Evolutionary conservation across 2,113 vertebrate genomes (phyloP), one percentile per base, ranked within the genome.

Genomic region (Notothenia rossii): DNA sequence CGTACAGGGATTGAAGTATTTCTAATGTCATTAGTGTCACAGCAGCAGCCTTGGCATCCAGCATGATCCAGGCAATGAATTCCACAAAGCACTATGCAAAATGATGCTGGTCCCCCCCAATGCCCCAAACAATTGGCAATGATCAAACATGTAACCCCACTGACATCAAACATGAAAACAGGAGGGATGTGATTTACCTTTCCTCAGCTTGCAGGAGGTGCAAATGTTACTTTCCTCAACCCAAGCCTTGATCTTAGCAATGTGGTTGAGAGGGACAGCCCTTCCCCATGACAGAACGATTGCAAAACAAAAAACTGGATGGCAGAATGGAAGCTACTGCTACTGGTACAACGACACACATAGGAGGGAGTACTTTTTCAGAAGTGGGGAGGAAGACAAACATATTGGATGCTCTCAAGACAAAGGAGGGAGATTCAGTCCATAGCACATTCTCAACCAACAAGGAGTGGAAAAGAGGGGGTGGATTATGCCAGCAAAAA

Each of bases 401-500:
- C 83, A 60, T 83, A 85, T 87, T 61, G 79, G 92, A 93, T 94
- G 93, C 91, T 92, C 87, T 92, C 91, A 91, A 92, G 92, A 93
- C 93, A 94, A 93, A 91, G 92, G 94, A 93, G 93, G 91, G 91
- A 91, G 94, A 94, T 90, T 95, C 93, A 89, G 92, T 94, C 94
- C 91, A 94, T 89, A 88, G 90, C 94, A 91, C 88, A 90, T 91
- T 91, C 80, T 80, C 87, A 89, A 90, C 86, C 90, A 89, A 86
- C 74, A 90, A 91, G 70, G 58, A 87, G 88, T 83, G 90, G 66
- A 91, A 85, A 92, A 91, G 89, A 93, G 92, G 66, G 86, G 92
- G 88, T 83, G 88, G 92, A 89, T 88, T 87, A 83, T 74, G 87
- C 58, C 77, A 58, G 83, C 36, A 6, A 73, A 54, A 1, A 51